Conservation (phyloP, 2,888 invertebrate species). For the Oscheius sp. region DNA sequence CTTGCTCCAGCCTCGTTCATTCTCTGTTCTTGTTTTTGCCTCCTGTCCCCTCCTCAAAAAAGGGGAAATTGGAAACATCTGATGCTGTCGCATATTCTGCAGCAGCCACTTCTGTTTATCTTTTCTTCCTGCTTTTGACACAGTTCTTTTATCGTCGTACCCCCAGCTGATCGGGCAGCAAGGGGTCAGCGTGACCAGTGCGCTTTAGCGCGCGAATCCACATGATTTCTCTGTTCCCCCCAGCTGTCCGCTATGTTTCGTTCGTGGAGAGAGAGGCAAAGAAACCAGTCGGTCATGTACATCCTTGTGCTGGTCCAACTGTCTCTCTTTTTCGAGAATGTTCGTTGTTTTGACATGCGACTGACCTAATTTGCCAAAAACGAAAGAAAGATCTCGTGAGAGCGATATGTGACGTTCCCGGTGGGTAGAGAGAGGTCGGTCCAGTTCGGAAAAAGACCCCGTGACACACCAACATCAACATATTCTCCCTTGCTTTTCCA, state of each 20-base stretch:
- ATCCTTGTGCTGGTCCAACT: slow-evolving; percentile 36
- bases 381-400: slow-evolving; percentile 8
- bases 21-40: not conserved
- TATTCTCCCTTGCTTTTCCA: not conserved
- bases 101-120: too few relatives aligned
- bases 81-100: too few relatives aligned
- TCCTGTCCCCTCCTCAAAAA: not conserved
- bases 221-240: slow-evolving; percentile 24
- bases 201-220: slow-evolving; percentile 28
- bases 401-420: slow-evolving; percentile 23
- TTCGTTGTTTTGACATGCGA: slow-evolving; percentile 32
- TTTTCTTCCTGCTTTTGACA: not conserved
- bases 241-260: slow-evolving; percentile 30
- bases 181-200: slow-evolving; percentile 33
- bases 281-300: slow-evolving; percentile 34
- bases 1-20: not conserved
- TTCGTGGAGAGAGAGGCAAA: not conserved
- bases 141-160: not conserved
- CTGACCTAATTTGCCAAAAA: slow-evolving; percentile 30
- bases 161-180: slow-evolving; percentile 28
- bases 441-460: not conserved
- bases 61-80: too few relatives aligned
- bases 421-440: not conserved
- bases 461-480: slow-evolving; percentile 7
- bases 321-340: slow-evolving; percentile 10